Evolutionary conservation across 2,888 invertebrate genomes (phyloP), one percentile per base, ranked within the genome.

Genomic region (Agrochola lota): DNA sequence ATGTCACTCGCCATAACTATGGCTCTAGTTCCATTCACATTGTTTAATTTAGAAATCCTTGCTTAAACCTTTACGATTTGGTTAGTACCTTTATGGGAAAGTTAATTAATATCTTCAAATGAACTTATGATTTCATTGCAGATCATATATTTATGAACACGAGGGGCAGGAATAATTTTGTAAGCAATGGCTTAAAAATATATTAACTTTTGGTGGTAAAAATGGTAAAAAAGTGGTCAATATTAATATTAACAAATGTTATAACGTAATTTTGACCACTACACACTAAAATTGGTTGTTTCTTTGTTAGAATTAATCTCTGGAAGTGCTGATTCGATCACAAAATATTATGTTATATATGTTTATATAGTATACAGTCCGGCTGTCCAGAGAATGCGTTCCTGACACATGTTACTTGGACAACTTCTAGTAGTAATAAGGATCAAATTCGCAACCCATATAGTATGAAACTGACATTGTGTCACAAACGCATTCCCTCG

Each of bases 1-100:
- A 83, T 85, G 79, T 89, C 86, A 85, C 83, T 90, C 84, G 80
- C 64, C 30, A 59, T 73, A 70, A 82, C 73, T 46, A 80, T 84
- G 82, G 70, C 59, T 68, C 40, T 17, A 59, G 57, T 77, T 81
- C 71, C 66, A 77, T 79, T 82, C 73, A 64, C 67, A 84, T 85
- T 85, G 83, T 85, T 85, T 74, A 77, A 81, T 86, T 79, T 76
- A 40, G 71, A 83, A 43, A 46, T 78, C 81, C 74, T 78, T 49
- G 60, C 74, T 72, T 43, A 55, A 71, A 81, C 40, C 74, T 71
- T 77, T 74, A 76, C 62, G 20, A 71, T 40, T 81, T 77, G 40
- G 72, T 66, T 71, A 64, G 52, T 70, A 67, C 43, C 17, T 49
- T 17, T n/a, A 35, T 49, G 67, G 57, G 62, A 68, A 30, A 77